Evolutionary conservation across 2,888 invertebrate species (phyloP).

Genomic region (Conus canariensis): DNA sequence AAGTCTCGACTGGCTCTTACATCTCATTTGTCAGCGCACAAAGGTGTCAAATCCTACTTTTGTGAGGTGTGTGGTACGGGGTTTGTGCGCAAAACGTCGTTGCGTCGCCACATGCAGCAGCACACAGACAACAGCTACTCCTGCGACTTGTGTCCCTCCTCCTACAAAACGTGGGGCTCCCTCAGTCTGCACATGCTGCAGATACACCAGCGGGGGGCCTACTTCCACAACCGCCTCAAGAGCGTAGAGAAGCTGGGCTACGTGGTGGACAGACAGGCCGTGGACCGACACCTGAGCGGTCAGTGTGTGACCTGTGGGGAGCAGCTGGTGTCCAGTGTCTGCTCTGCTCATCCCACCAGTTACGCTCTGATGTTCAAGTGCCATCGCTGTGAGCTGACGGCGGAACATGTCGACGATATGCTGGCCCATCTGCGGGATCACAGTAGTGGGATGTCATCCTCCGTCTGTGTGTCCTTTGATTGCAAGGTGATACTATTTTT

Average conservation of each 20-base stretch:
- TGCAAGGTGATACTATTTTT: not conserved
- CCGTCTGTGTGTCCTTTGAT: constrained; percentile 11
- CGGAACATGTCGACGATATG: constrained; percentile 16
- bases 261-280: constrained; percentile 8
- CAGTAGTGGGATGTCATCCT: not conserved
- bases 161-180: constrained; percentile 27
- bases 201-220: constrained; percentile 21
- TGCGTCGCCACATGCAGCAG: constrained; percentile 19
- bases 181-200: constrained; percentile 34
- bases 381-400: constrained; percentile 15
- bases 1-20: constrained; percentile 24
- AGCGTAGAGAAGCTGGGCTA: constrained; percentile 33
- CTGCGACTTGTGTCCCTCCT: constrained; percentile 18
- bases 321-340: constrained; percentile 1
- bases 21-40: constrained; percentile 31
- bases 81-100: constrained; percentile 34
- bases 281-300: not conserved
- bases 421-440: constrained; percentile 31
- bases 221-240: constrained; percentile 32
- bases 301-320: constrained; percentile 34
- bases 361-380: constrained; percentile 33
- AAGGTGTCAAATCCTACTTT: constrained; percentile 26
- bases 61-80: constrained; percentile 37
- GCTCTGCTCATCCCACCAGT: not conserved
- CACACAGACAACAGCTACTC: constrained; percentile 11